These are phyloP conservation scores for Drosophila neotestacea DNA, from an alignment of 2,888 invertebrate species.

Conservation along the genomic window DNA sequence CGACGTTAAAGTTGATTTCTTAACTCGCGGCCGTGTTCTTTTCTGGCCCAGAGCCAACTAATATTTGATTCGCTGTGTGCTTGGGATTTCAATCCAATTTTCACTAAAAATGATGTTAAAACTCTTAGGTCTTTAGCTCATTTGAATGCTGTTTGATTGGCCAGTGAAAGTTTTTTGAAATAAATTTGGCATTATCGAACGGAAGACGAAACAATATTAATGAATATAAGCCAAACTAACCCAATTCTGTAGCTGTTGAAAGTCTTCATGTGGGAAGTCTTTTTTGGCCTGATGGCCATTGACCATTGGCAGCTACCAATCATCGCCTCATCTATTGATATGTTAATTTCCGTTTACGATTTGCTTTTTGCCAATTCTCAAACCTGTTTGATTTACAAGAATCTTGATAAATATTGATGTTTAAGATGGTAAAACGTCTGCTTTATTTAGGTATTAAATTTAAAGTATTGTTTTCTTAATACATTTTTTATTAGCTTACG, in stretches of 20 bases:
- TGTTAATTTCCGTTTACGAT: conserved; percentile 49
- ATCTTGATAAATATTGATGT: conserved; percentile 10
- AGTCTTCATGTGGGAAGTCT: conserved; percentile 33
- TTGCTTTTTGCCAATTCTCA: conserved; percentile 22
- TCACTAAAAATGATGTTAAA: conserved; percentile 16
- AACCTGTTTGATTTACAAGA: conserved; percentile 40
- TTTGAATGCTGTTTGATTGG: conserved; percentile 52
- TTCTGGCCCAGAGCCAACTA: conserved; percentile 42
- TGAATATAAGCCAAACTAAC: conserved; percentile 48
- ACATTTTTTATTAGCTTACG: neutral
- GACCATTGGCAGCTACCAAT: conserved; percentile 54
- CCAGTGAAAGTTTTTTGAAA: conserved; percentile 49
- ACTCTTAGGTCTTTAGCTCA: conserved; percentile 26
- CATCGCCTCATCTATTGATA: conserved; percentile 41
- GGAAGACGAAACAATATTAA: conserved; percentile 17
- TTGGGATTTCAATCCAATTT: conserved; percentile 47
- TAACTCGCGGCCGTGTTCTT: conserved; percentile 26
- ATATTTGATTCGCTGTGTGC: conserved; percentile 19
- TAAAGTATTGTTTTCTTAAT: neutral
- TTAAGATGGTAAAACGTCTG: conserved; percentile 3
- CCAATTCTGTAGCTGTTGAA: conserved; percentile 51
- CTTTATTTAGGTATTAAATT: conserved; percentile 1
- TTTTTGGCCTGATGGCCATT: conserved; percentile 9
- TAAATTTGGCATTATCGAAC: conserved; percentile 39
- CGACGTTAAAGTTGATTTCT: neutral